These are phyloP conservation scores for Platorchestia sp. DNA, from an alignment of 1,140 invertebrate species.

Conservation along the genomic window DNA sequence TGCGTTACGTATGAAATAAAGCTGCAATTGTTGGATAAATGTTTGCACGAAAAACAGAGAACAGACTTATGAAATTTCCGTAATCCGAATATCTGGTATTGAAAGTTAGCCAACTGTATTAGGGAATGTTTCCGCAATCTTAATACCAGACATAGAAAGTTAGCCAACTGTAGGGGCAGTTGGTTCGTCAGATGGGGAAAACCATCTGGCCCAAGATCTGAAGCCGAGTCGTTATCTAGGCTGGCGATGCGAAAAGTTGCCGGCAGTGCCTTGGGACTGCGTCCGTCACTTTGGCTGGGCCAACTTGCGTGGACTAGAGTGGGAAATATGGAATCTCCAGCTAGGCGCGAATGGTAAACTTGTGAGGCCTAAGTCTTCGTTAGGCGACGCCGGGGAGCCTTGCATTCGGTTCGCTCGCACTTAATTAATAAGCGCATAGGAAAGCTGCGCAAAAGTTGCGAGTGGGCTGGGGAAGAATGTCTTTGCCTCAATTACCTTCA, in stretches of 20 bases:
- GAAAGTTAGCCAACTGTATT: not conserved
- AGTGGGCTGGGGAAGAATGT: not conserved
- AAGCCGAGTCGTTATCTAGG: not conserved
- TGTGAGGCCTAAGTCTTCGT: not conserved
- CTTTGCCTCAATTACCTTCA: not conserved
- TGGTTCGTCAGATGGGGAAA: not conserved
- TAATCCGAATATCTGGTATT: not conserved
- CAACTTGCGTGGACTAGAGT: not conserved
- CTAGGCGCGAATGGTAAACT: not conserved
- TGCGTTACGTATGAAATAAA: too few species aligned
- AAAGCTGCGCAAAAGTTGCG: not conserved
- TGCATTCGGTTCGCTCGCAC: not conserved
- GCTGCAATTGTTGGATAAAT: too few species aligned
- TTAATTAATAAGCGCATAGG: not conserved
- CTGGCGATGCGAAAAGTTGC: slow-evolving; percentile 16
- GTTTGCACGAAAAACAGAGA: too few species aligned
- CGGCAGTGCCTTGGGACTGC: not conserved
- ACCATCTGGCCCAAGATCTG: not conserved
- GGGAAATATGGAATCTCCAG: not conserved
- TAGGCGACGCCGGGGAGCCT: not conserved
- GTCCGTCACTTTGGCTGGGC: not conserved
- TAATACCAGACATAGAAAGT: not conserved
- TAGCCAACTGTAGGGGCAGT: not conserved
- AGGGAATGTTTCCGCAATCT: not conserved
- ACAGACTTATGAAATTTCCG: not conserved